phyloP scores from a whole-genome alignment of 2,113 vertebrate species.

The Tenrec ecaudatus region DNA sequence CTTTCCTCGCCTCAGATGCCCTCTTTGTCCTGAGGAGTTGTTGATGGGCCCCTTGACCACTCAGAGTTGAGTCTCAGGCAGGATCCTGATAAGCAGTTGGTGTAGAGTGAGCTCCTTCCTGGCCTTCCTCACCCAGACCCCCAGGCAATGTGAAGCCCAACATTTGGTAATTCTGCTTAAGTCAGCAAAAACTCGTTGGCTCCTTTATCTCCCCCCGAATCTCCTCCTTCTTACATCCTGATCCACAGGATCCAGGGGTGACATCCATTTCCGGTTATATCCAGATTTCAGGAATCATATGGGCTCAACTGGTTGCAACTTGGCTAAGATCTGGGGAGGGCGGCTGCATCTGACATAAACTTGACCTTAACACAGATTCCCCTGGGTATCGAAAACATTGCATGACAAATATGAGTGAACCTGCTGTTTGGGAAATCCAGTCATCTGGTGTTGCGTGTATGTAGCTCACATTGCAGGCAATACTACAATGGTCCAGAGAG shows the following conservation, averaged over 20 bases:
- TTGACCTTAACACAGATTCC: neutral
- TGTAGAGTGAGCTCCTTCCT: neutral
- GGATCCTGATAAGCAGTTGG: neutral
- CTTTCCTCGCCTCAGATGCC: neutral
- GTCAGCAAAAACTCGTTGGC: neutral
- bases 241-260: neutral
- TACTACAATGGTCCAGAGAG: neutral
- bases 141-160: neutral
- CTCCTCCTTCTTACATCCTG: neutral
- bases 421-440: neutral
- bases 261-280: neutral
- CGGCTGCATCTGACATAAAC: neutral
- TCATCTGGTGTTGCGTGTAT: conserved; percentile 5
- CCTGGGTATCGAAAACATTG: neutral
- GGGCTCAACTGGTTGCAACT: neutral
- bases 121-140: neutral
- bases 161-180: neutral
- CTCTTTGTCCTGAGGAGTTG: neutral
- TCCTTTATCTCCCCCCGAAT: neutral
- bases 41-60: too few species aligned
- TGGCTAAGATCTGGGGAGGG: neutral
- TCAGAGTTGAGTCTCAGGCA: neutral
- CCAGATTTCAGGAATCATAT: neutral
- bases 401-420: neutral
- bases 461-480: neutral